Percentiles rank a stretch among this genome's conserved stretches.
These are phyloP conservation scores for Phylloscopus trochiloides DNA, from an alignment of 2,113 vertebrate genomes.

Conservation along the genomic window DNA sequence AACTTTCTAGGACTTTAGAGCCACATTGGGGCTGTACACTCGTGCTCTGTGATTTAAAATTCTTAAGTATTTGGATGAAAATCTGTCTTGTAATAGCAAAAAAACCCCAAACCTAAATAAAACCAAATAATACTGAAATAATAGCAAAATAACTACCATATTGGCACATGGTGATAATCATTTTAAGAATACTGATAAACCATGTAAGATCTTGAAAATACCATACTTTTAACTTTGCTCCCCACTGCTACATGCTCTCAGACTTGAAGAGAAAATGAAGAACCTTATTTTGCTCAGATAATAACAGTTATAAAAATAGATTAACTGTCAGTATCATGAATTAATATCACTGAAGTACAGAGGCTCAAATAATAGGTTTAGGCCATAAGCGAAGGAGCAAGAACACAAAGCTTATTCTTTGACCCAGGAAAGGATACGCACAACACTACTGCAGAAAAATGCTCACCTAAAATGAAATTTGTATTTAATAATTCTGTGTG, in stretches of 20 bases:
- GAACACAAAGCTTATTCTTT: not conserved
- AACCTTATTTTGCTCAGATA: conserved; percentile 23
- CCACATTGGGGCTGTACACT: not conserved
- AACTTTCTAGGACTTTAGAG: not conserved
- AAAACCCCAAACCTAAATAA: not conserved
- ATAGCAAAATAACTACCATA: not conserved
- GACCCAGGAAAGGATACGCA: not conserved
- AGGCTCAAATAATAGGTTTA: not conserved
- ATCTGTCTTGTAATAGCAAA: not conserved
- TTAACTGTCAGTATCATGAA: conserved; percentile 39
- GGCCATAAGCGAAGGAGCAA: not conserved
- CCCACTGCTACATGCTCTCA: not conserved
- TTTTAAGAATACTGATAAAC: not conserved
- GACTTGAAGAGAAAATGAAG: conserved; percentile 29
- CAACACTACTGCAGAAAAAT: not conserved
- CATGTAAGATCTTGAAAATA: not conserved
- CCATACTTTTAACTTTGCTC: not conserved
- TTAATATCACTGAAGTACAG: not conserved
- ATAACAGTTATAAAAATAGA: conserved; percentile 49
- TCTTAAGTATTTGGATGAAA: not conserved
- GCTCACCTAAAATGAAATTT: not conserved
- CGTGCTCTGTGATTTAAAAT: not conserved
- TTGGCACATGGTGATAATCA: not conserved
- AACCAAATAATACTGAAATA: not conserved
- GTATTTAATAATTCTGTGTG: not conserved